phyloP scores from a whole-genome alignment of 2,888 invertebrate species.

The Phalera bucephala region DNA sequence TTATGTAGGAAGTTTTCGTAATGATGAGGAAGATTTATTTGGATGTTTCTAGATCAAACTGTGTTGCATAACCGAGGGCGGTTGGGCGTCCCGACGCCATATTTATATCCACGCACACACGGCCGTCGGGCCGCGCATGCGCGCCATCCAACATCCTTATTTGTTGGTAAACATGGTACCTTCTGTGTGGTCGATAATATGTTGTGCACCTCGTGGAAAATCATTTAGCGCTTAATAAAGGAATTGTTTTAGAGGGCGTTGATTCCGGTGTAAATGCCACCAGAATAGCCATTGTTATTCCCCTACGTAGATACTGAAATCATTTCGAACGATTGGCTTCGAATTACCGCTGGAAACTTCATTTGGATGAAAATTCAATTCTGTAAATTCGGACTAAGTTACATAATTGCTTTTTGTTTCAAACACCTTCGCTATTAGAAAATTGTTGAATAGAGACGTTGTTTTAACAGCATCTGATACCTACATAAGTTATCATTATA shows the following conservation, averaged over 20 bases:
- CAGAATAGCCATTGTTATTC: constrained; percentile 4
- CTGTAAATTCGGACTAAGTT: background rate
- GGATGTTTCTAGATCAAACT: constrained; percentile 60
- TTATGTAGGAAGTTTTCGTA: constrained; percentile 34
- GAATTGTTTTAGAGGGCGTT: constrained; percentile 28
- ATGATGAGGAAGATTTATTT: constrained; percentile 38
- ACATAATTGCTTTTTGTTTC: background rate
- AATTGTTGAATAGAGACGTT: background rate
- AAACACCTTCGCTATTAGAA: background rate
- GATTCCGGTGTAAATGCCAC: constrained; percentile 12
- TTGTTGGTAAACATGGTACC: constrained; percentile 56
- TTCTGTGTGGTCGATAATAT: constrained; percentile 56
- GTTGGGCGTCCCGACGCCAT: constrained; percentile 49
- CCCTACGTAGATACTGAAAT: constrained; percentile 14
- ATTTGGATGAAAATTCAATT: constrained; percentile 11
- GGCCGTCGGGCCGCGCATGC: constrained; percentile 46
- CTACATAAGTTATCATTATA: no score
- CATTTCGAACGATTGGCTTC: constrained; percentile 17
- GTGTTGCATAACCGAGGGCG: constrained; percentile 66
- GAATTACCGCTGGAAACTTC: constrained; percentile 19
- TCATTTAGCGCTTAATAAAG: constrained; percentile 35
- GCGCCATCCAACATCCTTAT: constrained; percentile 33
- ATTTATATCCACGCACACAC: constrained; percentile 46
- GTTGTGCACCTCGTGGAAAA: constrained; percentile 48
- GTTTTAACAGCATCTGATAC: no score